Percentiles rank a stretch among this genome's conserved stretches.
Conservation (phyloP, 2,797 vertebrate species). For the Melanotaenia boesemani region DNA sequence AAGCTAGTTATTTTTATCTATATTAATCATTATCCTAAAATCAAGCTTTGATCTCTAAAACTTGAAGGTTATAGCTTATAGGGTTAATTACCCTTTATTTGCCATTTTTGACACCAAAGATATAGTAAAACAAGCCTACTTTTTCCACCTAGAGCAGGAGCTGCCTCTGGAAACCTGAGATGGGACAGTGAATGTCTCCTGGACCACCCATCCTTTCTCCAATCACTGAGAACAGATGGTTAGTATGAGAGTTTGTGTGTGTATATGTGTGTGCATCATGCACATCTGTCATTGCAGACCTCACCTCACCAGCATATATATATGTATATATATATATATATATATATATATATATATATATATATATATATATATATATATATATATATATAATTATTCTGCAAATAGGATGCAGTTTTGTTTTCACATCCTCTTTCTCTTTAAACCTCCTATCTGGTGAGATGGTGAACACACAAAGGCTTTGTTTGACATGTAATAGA, state of each 20-base stretch:
- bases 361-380: too few species aligned
- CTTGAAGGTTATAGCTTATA: not conserved
- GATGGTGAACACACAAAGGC: not conserved
- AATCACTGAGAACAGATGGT: conserved; percentile 23
- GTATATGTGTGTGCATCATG: not conserved
- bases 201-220: conserved; percentile 66
- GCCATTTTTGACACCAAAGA: not conserved
- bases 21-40: not conserved
- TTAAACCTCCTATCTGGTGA: not conserved
- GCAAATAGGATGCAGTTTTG: not conserved
- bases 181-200: conserved; percentile 47
- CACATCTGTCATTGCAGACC: not conserved
- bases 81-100: not conserved
- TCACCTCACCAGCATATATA: not conserved
- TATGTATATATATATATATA: too few species aligned
- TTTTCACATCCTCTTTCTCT: not conserved
- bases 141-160: conserved; percentile 21
- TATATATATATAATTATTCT: not conserved
- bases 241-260: not conserved
- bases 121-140: not conserved
- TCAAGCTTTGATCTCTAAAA: not conserved
- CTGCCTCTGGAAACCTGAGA: conserved; percentile 61
- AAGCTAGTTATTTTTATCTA: not conserved
- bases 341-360: too few species aligned
- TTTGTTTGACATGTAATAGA: not conserved